phyloP scores from a whole-genome alignment of 2,113 vertebrate species.

The Siphamia tubifer region DNA sequence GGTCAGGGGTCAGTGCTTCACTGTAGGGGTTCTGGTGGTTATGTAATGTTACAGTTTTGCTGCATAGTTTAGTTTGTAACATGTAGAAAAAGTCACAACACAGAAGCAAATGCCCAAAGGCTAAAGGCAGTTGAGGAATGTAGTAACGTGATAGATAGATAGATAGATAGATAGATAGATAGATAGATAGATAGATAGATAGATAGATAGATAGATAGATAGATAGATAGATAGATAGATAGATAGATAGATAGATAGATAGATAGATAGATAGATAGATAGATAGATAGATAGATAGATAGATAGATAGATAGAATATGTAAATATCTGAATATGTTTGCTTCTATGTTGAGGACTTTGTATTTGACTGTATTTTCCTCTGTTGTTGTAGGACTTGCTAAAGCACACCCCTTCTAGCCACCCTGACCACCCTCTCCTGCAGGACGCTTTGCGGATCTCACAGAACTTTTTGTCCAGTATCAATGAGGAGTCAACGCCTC shows the following conservation, averaged over 20 bases:
- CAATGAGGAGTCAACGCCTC: slow-evolving; percentile 95
- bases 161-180: no score
- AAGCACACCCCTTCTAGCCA: slow-evolving; percentile 95
- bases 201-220: no score
- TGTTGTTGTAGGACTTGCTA: slow-evolving; percentile 85
- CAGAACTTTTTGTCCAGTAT: slow-evolving; percentile 99
- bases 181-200: no score
- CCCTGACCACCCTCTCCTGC: slow-evolving; percentile 90
- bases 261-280: no score
- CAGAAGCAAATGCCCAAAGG: background rate
- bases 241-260: no score
- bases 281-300: no score
- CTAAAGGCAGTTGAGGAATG: no score
- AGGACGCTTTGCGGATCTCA: slow-evolving; percentile 94
- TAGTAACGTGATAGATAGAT: no score
- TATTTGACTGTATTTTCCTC: background rate
- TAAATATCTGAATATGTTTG: background rate
- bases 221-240: no score
- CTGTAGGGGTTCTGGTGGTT: background rate
- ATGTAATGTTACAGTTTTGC: background rate
- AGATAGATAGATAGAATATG: no score
- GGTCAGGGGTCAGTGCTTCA: background rate
- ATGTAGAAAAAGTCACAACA: background rate
- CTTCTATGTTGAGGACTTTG: background rate
- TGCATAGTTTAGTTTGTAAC: background rate